phyloP scores from a whole-genome alignment of 2,888 invertebrate genomes.

The Herminia tarsipennalis region DNA sequence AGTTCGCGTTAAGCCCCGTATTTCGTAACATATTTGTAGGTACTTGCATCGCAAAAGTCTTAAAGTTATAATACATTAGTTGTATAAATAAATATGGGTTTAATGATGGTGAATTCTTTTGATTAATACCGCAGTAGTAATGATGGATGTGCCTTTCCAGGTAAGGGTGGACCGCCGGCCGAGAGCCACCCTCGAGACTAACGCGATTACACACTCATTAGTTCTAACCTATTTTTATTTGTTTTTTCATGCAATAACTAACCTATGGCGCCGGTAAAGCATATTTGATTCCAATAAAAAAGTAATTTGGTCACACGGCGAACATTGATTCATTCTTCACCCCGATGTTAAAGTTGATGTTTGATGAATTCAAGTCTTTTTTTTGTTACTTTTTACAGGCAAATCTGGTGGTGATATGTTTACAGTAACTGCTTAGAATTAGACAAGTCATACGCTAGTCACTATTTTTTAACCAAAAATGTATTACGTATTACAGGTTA shows the following conservation, averaged over 20 bases:
- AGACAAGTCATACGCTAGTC: too few species aligned
- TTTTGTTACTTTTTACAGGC: too few species aligned
- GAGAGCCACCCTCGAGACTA: constrained; percentile 75
- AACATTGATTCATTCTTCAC: not conserved
- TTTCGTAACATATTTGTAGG: too few species aligned
- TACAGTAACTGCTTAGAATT: too few species aligned
- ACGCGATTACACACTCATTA: constrained; percentile 82
- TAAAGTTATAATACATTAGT: too few species aligned
- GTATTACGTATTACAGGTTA: too few species aligned
- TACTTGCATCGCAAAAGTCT: too few species aligned
- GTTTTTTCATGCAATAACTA: constrained; percentile 57
- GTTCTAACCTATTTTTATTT: constrained; percentile 71
- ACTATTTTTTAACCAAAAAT: too few species aligned
- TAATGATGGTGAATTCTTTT: constrained; percentile 45
- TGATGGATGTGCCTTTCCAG: constrained; percentile 67
- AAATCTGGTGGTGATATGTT: too few species aligned
- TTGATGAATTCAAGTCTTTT: too few species aligned
- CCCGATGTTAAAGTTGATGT: too few species aligned
- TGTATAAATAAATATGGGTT: constrained; percentile 10
- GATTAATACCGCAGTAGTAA: constrained; percentile 67
- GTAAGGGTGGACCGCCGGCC: constrained; percentile 76
- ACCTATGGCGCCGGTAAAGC: constrained; percentile 40
- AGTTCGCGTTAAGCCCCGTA: too few species aligned
- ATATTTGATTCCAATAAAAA: constrained; percentile 37
- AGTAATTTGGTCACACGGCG: constrained; percentile 24